phyloP scores from a whole-genome alignment of 2,113 vertebrate genomes.

The Bos indicus region DNA sequence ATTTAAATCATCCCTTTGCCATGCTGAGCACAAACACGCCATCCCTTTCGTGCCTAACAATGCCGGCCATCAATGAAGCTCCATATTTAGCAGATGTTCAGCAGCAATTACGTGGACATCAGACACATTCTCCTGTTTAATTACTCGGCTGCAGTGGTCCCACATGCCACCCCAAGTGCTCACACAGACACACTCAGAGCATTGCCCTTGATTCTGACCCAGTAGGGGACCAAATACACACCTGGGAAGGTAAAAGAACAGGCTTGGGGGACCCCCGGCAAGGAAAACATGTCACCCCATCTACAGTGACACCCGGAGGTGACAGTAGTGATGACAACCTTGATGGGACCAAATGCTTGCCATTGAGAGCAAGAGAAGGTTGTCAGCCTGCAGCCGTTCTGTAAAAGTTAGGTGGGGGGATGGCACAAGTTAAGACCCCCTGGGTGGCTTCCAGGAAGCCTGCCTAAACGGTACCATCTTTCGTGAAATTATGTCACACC shows the following conservation, averaged over 20 bases:
- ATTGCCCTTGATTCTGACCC: background rate
- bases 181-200: background rate
- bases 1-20: slow-evolving; percentile 48
- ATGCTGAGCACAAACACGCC: slow-evolving; percentile 38
- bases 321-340: background rate
- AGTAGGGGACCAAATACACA: background rate
- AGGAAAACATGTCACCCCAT: background rate
- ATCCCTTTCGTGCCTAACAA: slow-evolving; percentile 32
- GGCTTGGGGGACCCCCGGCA: background rate
- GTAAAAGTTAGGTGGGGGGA: background rate
- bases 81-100: slow-evolving; percentile 57
- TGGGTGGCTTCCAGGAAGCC: background rate
- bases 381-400: background rate
- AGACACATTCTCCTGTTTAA: slow-evolving; percentile 44
- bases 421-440: background rate
- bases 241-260: background rate
- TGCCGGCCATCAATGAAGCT: slow-evolving; percentile 11
- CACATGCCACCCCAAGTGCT: background rate
- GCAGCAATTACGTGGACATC: slow-evolving; percentile 65
- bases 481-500: background rate
- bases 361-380: background rate
- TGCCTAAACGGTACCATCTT: background rate
- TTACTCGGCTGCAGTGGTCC: background rate
- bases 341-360: background rate
- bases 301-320: background rate